These are phyloP conservation scores for Sinodicranocentrus sp. DNA, from an alignment of 2,888 invertebrate genomes.

Conservation along the genomic window DNA sequence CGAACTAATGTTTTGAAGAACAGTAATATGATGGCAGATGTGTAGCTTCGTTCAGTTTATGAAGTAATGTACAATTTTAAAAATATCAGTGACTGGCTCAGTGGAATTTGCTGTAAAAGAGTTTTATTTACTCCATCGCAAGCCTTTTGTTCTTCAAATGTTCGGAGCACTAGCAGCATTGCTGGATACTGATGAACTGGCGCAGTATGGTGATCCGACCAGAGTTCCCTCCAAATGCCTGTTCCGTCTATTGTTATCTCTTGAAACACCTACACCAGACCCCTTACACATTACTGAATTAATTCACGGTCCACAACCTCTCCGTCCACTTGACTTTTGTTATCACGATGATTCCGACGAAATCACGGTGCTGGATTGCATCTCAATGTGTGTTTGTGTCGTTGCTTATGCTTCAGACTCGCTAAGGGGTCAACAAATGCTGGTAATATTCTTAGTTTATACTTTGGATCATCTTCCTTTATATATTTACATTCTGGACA, in stretches of 20 bases:
- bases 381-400: slow-evolving; percentile 99
- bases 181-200: slow-evolving; percentile 93
- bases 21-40: no score
- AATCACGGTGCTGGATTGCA: slow-evolving; percentile 97
- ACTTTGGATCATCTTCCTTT: no score
- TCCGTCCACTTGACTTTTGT: slow-evolving; percentile 98
- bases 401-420: slow-evolving; percentile 99
- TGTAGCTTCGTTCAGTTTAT: not conserved
- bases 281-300: slow-evolving; percentile 94
- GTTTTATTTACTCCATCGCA: slow-evolving; percentile 98
- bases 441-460: no score
- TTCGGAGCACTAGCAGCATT: slow-evolving; percentile 99
- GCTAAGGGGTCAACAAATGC: slow-evolving; percentile 92
- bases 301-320: slow-evolving; percentile 93
- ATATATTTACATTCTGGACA: no score
- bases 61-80: not conserved
- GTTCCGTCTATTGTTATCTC: slow-evolving; percentile 92
- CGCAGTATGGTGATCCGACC: slow-evolving; percentile 84
- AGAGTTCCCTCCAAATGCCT: slow-evolving; percentile 93
- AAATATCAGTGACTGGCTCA: slow-evolving; percentile 92
- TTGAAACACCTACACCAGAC: slow-evolving; percentile 96
- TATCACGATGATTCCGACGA: slow-evolving; percentile 99
- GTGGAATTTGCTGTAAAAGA: slow-evolving; percentile 99
- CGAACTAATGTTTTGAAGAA: not conserved
- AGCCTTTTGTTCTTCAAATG: slow-evolving; percentile 99